Percentiles rank a stretch among this genome's conserved stretches.
These are phyloP conservation scores for Meriones unguiculatus DNA, from an alignment of 2,113 vertebrate genomes.

Conservation along the genomic window DNA sequence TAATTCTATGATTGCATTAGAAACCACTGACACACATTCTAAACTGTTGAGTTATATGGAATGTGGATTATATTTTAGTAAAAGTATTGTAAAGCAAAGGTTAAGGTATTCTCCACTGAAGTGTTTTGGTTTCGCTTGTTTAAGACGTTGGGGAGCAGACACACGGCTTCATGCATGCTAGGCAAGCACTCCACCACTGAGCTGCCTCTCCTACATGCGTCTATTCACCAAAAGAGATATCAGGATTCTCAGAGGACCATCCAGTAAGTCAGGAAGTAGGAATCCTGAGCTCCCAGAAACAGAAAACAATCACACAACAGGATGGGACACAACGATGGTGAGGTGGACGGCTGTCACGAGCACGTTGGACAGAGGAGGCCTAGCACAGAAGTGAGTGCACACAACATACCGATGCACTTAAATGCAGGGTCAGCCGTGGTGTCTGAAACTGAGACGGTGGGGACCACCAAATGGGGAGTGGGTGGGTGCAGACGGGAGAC, in stretches of 20 bases:
- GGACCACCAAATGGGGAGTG: neutral
- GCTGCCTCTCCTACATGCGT: neutral
- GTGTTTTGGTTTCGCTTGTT: neutral
- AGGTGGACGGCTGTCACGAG: no score
- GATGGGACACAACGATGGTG: neutral
- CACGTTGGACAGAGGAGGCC: neutral
- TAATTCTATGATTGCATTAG: neutral
- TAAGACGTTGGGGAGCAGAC: neutral
- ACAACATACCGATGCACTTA: neutral
- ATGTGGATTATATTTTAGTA: neutral
- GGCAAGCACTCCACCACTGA: neutral
- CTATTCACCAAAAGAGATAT: neutral
- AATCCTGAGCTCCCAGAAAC: neutral
- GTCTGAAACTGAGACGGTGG: neutral
- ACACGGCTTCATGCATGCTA: neutral
- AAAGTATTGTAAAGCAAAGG: neutral
- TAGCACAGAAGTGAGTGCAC: neutral
- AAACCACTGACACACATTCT: neutral
- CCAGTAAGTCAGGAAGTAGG: neutral
- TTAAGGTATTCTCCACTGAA: neutral
- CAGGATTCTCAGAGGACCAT: neutral
- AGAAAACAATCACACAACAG: neutral
- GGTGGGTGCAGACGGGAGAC: neutral
- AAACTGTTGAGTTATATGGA: no score
- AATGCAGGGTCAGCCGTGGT: neutral